Evolutionary conservation across 2,888 invertebrate species (phyloP), one percentile per base, ranked within the genome.

Genomic region (Anarsia innoxiella): DNA sequence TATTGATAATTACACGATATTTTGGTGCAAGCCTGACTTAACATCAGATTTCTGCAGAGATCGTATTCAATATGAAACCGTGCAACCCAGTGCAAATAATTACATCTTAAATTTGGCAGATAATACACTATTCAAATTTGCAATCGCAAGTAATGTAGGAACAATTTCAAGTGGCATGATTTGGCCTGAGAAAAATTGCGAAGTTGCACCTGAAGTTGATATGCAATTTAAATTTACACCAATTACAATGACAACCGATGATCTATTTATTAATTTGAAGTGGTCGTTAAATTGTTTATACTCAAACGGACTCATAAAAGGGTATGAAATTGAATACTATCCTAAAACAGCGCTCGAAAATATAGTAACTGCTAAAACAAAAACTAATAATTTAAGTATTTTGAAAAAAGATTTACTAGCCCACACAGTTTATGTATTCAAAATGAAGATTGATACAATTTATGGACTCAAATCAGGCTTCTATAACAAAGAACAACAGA

Each of bases 51-150:
- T 4, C 9, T 32, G 31, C 10, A 6, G n/a, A 15, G 15, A 15
- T 30, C 11, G 12, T 15, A 30, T 30, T 15, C 3, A 30, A 3
- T 30, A 15, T n/a, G 5, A 3, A n/a, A 9, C 23, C n/a, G 6
- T 28, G 12, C 12, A 12, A 4, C 2, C 8, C 3, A 9, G 12
- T 12, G 9, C 12, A 3, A 28, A 4, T 4, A 28, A 28, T 8
- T 28, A 28, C 12, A 28, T n/a, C 5, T 9, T 9, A 9, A 9
- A 25, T 3, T 32, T 32, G 12, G 6, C 12, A 8, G 2, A 12
- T 13, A 8, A 11, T 8, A 9, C 58, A 35, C 77, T 82, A 9
- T 89, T 85, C 57, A 90, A 85, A 53, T 91, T 93, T 68, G 93
- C 91, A 9, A 31, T 37, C 15, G n/a, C 37, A 2, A 31, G 31